Evolutionary conservation across 2,797 vertebrate genomes (phyloP).

Genomic region (Moxostoma hubbsi): DNA sequence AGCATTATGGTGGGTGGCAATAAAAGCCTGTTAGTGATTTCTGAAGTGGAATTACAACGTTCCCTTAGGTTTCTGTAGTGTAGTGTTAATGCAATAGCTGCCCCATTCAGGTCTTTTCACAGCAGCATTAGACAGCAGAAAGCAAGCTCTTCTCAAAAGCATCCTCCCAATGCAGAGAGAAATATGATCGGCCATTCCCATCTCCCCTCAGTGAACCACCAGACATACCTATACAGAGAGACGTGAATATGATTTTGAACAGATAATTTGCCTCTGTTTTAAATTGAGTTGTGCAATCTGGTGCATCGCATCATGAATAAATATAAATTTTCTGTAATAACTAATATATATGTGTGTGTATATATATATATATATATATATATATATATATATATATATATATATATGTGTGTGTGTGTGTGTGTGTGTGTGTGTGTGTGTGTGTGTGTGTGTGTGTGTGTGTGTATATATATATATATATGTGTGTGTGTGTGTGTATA

Average conservation of each 20-base stretch:
- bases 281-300: conserved; percentile 13
- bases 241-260: conserved; percentile 35
- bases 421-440: too few relatives aligned
- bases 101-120: conserved; percentile 26
- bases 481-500: too few relatives aligned
- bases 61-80: conserved; percentile 44
- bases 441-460: too few relatives aligned
- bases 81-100: conserved; percentile 38
- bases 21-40: conserved; percentile 49
- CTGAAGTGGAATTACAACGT: conserved; percentile 35
- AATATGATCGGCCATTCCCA: conserved; percentile 39
- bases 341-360: too few relatives aligned
- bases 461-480: too few relatives aligned
- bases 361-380: too few relatives aligned
- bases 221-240: conserved; percentile 8
- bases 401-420: too few relatives aligned
- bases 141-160: conserved; percentile 9
- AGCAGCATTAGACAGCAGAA: conserved; percentile 51
- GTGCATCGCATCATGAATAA: not conserved
- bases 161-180: conserved; percentile 48
- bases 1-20: conserved; percentile 32
- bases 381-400: too few relatives aligned
- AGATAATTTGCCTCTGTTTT: conserved; percentile 10
- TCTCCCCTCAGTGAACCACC: conserved; percentile 29
- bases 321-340: not conserved